Evolutionary conservation across 2,113 vertebrate genomes (phyloP).

Genomic region (Haplochromis vanheusdeni): DNA sequence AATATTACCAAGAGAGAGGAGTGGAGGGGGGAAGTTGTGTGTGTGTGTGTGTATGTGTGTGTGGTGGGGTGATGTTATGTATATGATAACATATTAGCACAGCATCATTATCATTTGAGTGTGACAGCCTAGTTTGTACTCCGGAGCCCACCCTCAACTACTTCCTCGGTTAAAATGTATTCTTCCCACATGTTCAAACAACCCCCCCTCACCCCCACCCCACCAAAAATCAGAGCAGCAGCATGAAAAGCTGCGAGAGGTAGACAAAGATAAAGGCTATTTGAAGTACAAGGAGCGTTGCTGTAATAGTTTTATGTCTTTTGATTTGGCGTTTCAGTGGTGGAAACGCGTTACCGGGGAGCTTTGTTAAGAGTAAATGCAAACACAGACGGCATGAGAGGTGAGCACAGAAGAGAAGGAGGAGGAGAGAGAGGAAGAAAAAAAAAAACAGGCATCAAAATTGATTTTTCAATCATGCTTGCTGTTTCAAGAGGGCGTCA

Average conservation of each 20-base stretch:
- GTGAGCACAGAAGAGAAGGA: not conserved
- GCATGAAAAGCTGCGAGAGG: not conserved
- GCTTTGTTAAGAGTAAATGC: constrained; percentile 34
- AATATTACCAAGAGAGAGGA: not conserved
- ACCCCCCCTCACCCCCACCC: not conserved
- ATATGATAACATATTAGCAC: constrained; percentile 44
- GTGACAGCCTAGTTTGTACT: constrained; percentile 36
- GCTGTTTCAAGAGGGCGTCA: constrained; percentile 73
- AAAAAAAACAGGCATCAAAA: constrained; percentile 65
- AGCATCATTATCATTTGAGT: constrained; percentile 22
- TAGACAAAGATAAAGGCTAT: constrained; percentile 24
- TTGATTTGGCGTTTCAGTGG: constrained; percentile 32
- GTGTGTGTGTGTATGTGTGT: accelerated
- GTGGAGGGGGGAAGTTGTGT: not conserved
- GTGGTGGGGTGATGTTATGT: not conserved
- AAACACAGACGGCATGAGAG: constrained; percentile 37
- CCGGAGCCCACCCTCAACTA: constrained; percentile 24
- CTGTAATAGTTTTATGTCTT: constrained; percentile 44
- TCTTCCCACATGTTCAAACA: not conserved
- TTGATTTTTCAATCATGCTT: constrained; percentile 75
- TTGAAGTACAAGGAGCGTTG: constrained; percentile 18
- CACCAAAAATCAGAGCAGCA: not conserved
- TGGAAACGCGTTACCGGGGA: constrained; percentile 23
- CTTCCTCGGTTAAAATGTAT: not conserved
- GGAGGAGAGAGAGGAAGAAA: not conserved